Conservation (phyloP, 1,140 invertebrate species). For the Zaprionus ornatus region DNA sequence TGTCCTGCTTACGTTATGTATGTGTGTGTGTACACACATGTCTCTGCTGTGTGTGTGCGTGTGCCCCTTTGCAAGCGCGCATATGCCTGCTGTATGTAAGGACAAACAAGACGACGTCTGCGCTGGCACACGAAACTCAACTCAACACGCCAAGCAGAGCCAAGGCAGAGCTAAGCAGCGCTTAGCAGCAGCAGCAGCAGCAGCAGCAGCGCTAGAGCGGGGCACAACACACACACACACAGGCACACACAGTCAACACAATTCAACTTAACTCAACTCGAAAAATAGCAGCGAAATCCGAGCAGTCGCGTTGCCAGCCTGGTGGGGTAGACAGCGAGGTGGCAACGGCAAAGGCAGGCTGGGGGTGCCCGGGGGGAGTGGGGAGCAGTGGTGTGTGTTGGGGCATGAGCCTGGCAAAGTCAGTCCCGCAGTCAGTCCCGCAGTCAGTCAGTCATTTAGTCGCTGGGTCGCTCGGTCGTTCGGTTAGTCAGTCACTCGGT, state of each 20-base stretch:
- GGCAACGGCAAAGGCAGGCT: background rate
- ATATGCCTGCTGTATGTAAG: constrained; percentile 54
- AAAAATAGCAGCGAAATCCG: constrained; percentile 48
- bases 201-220: background rate
- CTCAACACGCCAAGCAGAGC: constrained; percentile 32
- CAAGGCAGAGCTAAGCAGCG: background rate
- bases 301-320: constrained; percentile 8
- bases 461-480: constrained; percentile 12
- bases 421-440: constrained; percentile 16
- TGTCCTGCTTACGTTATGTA: constrained; percentile 20
- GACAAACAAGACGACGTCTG: constrained; percentile 52
- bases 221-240: background rate
- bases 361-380: background rate
- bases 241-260: constrained; percentile 25
- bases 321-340: background rate
- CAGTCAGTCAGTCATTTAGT: constrained; percentile 8
- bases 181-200: background rate
- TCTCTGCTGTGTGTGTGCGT: background rate
- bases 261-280: constrained; percentile 63
- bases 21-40: constrained; percentile 19
- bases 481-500: constrained; percentile 37
- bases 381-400: background rate
- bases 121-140: constrained; percentile 71
- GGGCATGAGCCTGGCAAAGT: constrained; percentile 3
- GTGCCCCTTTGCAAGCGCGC: constrained; percentile 65